Conservation (phyloP, 1,140 invertebrate genomes). For the Bombyx mandarina region DNA sequence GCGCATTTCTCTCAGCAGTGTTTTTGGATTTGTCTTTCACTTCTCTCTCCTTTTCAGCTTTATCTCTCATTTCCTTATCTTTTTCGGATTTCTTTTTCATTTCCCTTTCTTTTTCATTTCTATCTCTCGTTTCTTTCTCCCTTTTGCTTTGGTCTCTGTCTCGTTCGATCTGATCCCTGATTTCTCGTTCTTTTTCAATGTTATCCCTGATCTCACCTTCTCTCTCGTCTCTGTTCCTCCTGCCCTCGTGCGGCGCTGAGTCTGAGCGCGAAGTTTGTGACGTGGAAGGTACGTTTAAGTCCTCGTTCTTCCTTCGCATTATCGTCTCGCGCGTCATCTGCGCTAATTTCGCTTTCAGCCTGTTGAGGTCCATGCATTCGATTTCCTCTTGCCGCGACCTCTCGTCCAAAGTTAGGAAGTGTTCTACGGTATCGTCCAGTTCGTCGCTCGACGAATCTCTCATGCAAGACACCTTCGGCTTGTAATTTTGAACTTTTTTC, state of each 20-base stretch:
- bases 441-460: constrained; percentile 73
- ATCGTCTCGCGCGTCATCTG: constrained; percentile 61
- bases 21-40: no score
- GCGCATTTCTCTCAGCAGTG: no score
- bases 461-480: constrained; percentile 73
- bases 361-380: constrained; percentile 75
- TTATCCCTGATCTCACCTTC: constrained; percentile 18
- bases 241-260: constrained; percentile 13
- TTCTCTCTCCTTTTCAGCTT: no score
- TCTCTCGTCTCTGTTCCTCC: constrained; percentile 9
- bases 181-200: constrained; percentile 26
- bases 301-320: constrained; percentile 30
- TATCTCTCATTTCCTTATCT: no score
- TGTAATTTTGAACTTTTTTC: constrained; percentile 36
- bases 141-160: no score
- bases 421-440: constrained; percentile 70
- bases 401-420: constrained; percentile 50
- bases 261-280: constrained; percentile 19
- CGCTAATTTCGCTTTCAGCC: constrained; percentile 52
- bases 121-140: no score
- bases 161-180: constrained; percentile 8
- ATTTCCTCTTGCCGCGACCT: constrained; percentile 47
- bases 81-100: no score
- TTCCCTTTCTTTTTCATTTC: no score
- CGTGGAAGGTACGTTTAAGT: constrained; percentile 35